phyloP scores from a whole-genome alignment of 2,113 vertebrate genomes.

The Arothron firmamentum region DNA sequence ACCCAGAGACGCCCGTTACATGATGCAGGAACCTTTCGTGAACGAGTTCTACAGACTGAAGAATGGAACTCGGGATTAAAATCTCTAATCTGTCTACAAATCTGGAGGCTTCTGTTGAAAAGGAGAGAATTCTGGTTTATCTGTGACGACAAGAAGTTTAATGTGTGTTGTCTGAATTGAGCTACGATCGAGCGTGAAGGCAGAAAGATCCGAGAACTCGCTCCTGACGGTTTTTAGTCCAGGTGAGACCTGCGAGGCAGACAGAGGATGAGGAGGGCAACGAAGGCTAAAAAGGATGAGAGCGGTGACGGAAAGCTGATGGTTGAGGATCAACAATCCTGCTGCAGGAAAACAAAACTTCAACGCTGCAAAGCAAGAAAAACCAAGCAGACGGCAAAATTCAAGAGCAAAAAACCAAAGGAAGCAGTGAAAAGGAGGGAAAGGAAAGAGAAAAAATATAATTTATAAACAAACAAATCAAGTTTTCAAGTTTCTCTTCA shows the following conservation, averaged over 20 bases:
- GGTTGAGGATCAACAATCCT: conserved; percentile 26
- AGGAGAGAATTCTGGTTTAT: too few species aligned
- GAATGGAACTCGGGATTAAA: too few species aligned
- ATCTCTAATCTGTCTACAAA: too few species aligned
- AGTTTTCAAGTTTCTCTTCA: conserved; percentile 41
- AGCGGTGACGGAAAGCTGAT: conserved; percentile 11
- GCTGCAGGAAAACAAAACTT: conserved; percentile 24
- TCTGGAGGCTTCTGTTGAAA: too few species aligned
- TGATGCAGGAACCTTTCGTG: too few species aligned
- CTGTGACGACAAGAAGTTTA: too few species aligned
- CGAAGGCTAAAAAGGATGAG: conserved; percentile 13
- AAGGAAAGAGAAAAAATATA: conserved; percentile 55
- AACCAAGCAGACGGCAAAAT: conserved; percentile 26
- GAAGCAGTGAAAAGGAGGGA: conserved; percentile 35
- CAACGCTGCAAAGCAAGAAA: conserved; percentile 39
- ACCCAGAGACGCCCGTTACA: too few species aligned
- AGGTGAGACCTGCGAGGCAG: conserved; percentile 64
- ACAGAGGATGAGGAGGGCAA: conserved; percentile 52
- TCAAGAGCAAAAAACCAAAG: conserved; percentile 21
- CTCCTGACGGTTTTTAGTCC: conserved; percentile 57
- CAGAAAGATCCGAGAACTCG: conserved; percentile 49
- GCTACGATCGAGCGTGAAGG: conserved; percentile 40
- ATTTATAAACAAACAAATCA: conserved; percentile 50
- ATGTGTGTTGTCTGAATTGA: conserved; percentile 7
- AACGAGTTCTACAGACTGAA: too few species aligned